Conservation (phyloP, 2,113 vertebrate species). For the Atrichornis clamosus region DNA sequence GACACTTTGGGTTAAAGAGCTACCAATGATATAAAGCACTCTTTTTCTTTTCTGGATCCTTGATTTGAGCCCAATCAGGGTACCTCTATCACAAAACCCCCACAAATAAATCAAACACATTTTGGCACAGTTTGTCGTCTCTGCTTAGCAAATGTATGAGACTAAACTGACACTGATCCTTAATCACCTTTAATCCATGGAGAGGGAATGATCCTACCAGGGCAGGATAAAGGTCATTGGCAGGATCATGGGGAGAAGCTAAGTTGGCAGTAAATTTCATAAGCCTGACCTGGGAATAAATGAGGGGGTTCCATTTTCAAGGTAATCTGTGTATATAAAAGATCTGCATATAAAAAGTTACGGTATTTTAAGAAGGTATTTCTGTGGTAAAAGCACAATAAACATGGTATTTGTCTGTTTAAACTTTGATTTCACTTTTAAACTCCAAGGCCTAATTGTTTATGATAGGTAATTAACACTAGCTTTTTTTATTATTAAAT, state of each 20-base stretch:
- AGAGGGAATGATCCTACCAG: conserved; percentile 22
- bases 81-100: conserved; percentile 37
- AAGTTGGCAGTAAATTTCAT: conserved; percentile 50
- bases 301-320: not conserved
- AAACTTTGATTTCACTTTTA: not conserved
- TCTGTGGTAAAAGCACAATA: not conserved
- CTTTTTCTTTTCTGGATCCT: conserved; percentile 60
- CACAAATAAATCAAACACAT: conserved; percentile 50
- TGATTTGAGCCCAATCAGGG: conserved; percentile 38
- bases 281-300: conserved; percentile 30
- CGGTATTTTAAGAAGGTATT: not conserved
- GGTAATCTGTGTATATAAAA: not conserved
- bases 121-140: conserved; percentile 58
- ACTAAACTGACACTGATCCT: conserved; percentile 66
- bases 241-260: conserved; percentile 38
- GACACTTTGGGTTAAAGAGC: conserved; percentile 62
- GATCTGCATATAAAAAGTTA: not conserved
- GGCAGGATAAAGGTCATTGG: conserved; percentile 46
- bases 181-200: conserved; percentile 59
- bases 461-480: not conserved
- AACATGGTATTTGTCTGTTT: not conserved
- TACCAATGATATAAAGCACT: conserved; percentile 58
- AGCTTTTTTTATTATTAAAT: not conserved
- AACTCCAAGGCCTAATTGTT: not conserved
- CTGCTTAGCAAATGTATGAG: conserved; percentile 46